Evolutionary conservation across 2,888 invertebrate genomes (phyloP).

Genomic region (Drosophila ezoana): DNA sequence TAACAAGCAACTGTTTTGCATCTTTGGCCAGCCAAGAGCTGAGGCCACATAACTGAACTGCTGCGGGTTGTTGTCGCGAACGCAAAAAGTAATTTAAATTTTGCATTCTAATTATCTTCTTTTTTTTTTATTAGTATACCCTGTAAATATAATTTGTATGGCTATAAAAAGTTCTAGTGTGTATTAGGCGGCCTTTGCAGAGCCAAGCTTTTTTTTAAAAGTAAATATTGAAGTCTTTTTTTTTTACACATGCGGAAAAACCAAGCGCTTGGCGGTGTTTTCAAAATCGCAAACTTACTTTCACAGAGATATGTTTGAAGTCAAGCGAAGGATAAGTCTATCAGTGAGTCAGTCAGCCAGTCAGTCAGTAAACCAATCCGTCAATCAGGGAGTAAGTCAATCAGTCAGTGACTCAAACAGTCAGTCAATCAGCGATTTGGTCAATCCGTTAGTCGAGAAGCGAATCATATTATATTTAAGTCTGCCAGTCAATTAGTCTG

Average conservation of each 20-base stretch:
- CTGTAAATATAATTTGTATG: constrained; percentile 1
- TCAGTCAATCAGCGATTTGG: not conserved
- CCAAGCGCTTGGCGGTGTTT: too few relatives aligned
- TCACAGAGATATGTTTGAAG: too few relatives aligned
- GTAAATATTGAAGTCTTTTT: too few relatives aligned
- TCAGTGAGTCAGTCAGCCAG: not conserved
- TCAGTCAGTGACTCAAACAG: not conserved
- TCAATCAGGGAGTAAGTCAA: not conserved
- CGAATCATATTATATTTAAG: too few relatives aligned
- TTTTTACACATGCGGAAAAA: too few relatives aligned
- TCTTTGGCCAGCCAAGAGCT: constrained; percentile 35
- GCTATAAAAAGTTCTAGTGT: not conserved
- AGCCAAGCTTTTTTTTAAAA: too few relatives aligned
- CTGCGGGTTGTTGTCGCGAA: constrained; percentile 34
- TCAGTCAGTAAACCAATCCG: not conserved
- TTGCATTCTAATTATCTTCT: constrained; percentile 19
- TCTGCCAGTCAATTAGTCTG: too few relatives aligned
- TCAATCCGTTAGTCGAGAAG: not conserved
- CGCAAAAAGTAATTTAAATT: constrained; percentile 44
- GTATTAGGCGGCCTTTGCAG: not conserved
- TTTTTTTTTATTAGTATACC: constrained; percentile 5
- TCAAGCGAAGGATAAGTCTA: too few relatives aligned
- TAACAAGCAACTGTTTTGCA: constrained; percentile 52
- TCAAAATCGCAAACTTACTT: too few relatives aligned
- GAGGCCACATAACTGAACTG: constrained; percentile 23